A percentile compares a stretch with the other conserved stretches of the same genome.
Evolutionary conservation across 2,797 vertebrate genomes (phyloP).

Genomic region (Muraenolepis orangiensis): DNA sequence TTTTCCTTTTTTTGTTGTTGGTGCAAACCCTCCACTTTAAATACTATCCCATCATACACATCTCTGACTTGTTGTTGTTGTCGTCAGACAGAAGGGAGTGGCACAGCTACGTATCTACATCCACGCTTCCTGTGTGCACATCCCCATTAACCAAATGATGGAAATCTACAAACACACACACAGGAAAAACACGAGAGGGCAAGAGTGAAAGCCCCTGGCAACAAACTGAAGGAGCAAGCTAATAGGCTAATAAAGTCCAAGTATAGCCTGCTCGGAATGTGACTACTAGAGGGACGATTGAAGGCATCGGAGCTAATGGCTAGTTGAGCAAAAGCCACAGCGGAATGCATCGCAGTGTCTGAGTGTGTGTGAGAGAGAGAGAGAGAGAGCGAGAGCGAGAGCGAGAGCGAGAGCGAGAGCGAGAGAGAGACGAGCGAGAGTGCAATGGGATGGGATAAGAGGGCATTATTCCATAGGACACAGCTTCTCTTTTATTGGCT

Average conservation of each 20-base stretch:
- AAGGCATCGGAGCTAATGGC: slow-evolving; percentile 62
- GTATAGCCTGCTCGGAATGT: slow-evolving; percentile 54
- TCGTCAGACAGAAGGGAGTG: slow-evolving; percentile 48
- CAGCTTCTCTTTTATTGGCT: neutral
- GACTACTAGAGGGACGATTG: slow-evolving; percentile 52
- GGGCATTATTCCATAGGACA: slow-evolving; percentile 3
- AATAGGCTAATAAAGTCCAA: slow-evolving; percentile 72
- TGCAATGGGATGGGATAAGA: neutral
- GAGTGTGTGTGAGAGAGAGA: slow-evolving; percentile 20
- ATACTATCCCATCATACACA: slow-evolving; percentile 14
- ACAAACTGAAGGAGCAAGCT: slow-evolving; percentile 42
- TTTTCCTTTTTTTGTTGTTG: neutral
- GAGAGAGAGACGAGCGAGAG: neutral
- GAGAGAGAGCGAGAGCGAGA: neutral
- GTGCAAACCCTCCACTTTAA: neutral
- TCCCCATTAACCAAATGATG: neutral
- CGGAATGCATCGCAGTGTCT: slow-evolving; percentile 54
- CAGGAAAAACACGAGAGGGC: neutral
- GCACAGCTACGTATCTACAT: slow-evolving; percentile 29
- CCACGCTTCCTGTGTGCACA: slow-evolving; percentile 43
- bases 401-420: too few species aligned
- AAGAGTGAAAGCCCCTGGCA: too few species aligned
- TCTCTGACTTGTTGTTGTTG: neutral
- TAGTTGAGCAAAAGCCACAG: slow-evolving; percentile 71
- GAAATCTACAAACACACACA: neutral